Evolutionary conservation across 1,140 invertebrate genomes (phyloP).

Genomic region (Pantala flavescens): DNA sequence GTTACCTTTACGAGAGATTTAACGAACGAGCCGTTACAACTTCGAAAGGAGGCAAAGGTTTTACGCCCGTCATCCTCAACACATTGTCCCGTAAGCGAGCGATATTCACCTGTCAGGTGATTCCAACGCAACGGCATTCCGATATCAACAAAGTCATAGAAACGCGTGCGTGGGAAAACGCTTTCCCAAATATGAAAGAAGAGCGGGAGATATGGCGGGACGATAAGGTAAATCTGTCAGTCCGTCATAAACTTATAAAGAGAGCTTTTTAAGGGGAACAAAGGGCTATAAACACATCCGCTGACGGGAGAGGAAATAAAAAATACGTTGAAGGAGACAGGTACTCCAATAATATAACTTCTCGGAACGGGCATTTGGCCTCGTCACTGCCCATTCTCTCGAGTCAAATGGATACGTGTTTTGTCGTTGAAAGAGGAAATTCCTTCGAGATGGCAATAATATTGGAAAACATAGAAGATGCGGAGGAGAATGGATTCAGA

Average conservation of each 20-base stretch:
- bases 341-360: background rate
- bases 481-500: no score
- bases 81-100: background rate
- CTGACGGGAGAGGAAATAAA: background rate
- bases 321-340: background rate
- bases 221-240: slow-evolving; percentile 1
- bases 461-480: no score
- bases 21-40: no score
- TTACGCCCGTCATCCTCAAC: background rate
- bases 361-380: background rate
- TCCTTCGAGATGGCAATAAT: no score
- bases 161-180: no score
- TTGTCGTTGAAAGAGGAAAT: no score
- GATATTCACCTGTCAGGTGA: background rate
- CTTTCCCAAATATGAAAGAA: no score
- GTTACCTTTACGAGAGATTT: no score
- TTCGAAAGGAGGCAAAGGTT: background rate
- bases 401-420: no score
- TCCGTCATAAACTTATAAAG: background rate
- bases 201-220: background rate
- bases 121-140: background rate
- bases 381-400: no score
- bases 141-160: no score
- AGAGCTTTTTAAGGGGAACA: background rate
- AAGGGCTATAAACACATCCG: background rate